A percentile compares a stretch with the other conserved stretches of the same genome.
Evolutionary conservation across 1,140 invertebrate species (phyloP).

Genomic region (Choristoneura fumiferana): DNA sequence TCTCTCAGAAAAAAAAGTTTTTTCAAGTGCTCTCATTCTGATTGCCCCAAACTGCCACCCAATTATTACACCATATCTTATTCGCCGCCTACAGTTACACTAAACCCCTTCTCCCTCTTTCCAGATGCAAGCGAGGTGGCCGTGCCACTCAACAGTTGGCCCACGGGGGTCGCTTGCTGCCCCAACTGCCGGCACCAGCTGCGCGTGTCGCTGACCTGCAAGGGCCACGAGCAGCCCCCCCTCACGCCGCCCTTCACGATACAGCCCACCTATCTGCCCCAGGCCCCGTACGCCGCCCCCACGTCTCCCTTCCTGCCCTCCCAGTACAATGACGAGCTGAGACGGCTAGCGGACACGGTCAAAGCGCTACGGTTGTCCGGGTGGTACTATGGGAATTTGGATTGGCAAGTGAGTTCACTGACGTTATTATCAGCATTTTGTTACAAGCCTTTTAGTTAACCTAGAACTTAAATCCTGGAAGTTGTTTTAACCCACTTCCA

Average conservation of each 20-base stretch:
- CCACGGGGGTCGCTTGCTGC: slow-evolving; percentile 74
- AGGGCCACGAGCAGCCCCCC: slow-evolving; percentile 47
- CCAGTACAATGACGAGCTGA: slow-evolving; percentile 76
- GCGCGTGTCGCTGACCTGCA: slow-evolving; percentile 46
- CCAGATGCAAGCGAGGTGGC: slow-evolving; percentile 68
- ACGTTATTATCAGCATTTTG: too few species aligned
- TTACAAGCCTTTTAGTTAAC: too few species aligned
- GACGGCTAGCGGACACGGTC: slow-evolving; percentile 74
- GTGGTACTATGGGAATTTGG: slow-evolving; percentile 88
- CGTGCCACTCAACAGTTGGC: slow-evolving; percentile 55
- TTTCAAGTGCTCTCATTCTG: too few species aligned
- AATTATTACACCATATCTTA: too few species aligned
- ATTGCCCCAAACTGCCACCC: too few species aligned
- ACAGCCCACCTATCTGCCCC: slow-evolving; percentile 58
- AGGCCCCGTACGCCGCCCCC: slow-evolving; percentile 51
- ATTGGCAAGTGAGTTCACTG: slow-evolving; percentile 83
- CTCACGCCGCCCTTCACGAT: slow-evolving; percentile 46
- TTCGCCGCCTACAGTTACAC: too few species aligned
- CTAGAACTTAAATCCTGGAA: too few species aligned
- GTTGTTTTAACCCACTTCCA: too few species aligned
- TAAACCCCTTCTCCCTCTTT: slow-evolving; percentile 31
- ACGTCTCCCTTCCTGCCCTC: slow-evolving; percentile 50
- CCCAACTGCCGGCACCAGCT: slow-evolving; percentile 82
- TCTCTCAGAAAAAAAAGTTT: too few species aligned
- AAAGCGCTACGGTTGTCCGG: slow-evolving; percentile 81